Conservation (phyloP, 1,140 invertebrate species). For the Hestina assimilis region DNA sequence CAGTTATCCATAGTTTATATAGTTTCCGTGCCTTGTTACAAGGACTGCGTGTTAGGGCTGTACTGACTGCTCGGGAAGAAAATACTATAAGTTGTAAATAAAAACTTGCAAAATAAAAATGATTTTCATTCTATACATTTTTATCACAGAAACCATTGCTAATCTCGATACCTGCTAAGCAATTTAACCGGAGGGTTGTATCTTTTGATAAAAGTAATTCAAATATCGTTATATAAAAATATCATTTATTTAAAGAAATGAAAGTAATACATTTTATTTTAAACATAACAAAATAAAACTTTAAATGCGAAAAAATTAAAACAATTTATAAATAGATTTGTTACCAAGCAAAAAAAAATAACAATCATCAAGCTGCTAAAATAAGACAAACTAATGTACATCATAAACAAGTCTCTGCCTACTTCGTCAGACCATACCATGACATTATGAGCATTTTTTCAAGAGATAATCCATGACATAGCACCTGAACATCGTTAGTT, state of each 20-base stretch:
- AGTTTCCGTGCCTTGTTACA: constrained; percentile 53
- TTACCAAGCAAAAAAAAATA: not conserved
- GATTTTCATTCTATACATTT: not conserved
- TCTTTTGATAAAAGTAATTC: not conserved
- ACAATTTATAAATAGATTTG: not conserved
- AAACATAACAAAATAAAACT: not conserved
- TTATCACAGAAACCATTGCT: no score
- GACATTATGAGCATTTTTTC: no score
- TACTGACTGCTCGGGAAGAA: constrained; percentile 50
- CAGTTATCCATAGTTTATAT: no score
- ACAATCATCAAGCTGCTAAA: not conserved
- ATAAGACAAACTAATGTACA: no score
- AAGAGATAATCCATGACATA: no score
- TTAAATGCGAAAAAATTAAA: not conserved
- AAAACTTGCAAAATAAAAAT: constrained; percentile 30
- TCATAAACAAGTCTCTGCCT: no score
- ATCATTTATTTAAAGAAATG: constrained; percentile 9
- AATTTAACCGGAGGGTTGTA: not conserved
- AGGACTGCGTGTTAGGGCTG: constrained; percentile 45
- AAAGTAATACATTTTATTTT: not conserved
- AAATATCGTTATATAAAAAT: constrained; percentile 8
- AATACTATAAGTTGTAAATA: constrained; percentile 71
- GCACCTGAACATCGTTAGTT: no score
- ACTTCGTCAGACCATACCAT: no score
- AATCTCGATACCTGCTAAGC: no score